Evolutionary conservation across 37 sponge, comb jelly and placozoan species (phyloP).

Genomic region (Beroe forskalii): DNA sequence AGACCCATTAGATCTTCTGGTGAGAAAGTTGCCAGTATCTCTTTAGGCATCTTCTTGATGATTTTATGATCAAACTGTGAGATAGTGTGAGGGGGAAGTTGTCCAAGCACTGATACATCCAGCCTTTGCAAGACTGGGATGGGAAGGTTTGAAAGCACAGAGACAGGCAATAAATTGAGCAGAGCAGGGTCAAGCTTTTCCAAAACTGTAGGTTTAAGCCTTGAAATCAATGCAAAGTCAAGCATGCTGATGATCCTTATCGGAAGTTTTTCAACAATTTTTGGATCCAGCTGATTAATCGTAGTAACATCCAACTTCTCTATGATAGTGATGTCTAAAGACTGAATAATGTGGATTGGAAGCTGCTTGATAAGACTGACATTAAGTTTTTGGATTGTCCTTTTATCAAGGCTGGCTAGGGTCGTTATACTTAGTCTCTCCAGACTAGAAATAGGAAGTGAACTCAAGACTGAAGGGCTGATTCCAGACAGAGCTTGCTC

Average conservation of each 20-base stretch:
- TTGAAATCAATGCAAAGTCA: not conserved
- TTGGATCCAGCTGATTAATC: not conserved
- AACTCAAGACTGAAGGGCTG: not conserved
- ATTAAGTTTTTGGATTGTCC: not conserved
- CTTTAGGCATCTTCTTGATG: not conserved
- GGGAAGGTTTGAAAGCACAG: not conserved
- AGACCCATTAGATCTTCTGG: not conserved
- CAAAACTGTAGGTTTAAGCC: not conserved
- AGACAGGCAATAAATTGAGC: not conserved
- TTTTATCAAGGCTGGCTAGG: not conserved
- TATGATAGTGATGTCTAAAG: not conserved
- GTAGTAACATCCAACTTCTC: not conserved
- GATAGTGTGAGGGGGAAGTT: not conserved
- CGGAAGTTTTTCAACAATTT: not conserved
- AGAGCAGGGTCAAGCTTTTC: not conserved
- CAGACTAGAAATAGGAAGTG: not conserved
- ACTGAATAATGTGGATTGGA: not conserved
- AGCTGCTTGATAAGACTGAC: not conserved
- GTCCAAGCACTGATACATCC: slow-evolving; percentile 3
- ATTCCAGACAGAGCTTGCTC: not conserved
- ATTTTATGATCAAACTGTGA: not conserved
- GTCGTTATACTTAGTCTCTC: slow-evolving; percentile 7
- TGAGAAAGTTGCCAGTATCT: not conserved
- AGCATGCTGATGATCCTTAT: not conserved
- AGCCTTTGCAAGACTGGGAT: not conserved